Evolutionary conservation across 1,140 invertebrate genomes (phyloP).

Genomic region (Hylyphantes graminicola): DNA sequence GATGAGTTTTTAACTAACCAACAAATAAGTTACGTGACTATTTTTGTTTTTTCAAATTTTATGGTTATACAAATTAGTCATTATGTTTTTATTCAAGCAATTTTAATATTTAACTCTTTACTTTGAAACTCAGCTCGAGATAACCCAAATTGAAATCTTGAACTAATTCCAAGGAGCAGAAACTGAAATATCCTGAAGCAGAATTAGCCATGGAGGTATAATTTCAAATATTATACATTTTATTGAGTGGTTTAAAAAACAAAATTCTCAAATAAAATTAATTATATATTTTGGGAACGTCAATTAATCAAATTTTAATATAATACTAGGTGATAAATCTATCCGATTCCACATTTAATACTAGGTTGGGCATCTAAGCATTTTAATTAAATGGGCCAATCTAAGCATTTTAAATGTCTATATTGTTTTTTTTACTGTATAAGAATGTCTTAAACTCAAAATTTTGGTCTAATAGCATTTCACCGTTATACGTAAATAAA

Average conservation of each 20-base stretch:
- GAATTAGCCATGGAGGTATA: constrained; percentile 66
- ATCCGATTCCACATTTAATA: background rate
- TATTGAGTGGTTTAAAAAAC: background rate
- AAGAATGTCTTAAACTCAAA: no score
- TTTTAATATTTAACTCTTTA: background rate
- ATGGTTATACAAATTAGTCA: background rate
- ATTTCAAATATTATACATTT: background rate
- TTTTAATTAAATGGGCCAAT: background rate
- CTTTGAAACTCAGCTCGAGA: background rate
- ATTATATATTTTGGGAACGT: background rate
- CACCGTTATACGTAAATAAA: no score
- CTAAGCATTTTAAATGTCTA: background rate
- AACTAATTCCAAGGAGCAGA: constrained; percentile 48
- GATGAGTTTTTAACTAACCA: background rate
- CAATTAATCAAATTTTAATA: background rate
- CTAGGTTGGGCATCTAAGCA: background rate
- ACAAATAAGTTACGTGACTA: background rate
- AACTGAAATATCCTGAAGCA: constrained; percentile 49
- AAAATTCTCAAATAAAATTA: background rate
- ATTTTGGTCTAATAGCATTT: no score
- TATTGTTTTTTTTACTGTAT: no score
- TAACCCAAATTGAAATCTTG: constrained; percentile 25
- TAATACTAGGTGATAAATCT: background rate
- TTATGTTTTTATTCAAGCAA: background rate
- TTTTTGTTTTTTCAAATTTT: background rate